Percentiles rank a stretch among this genome's conserved stretches.
Evolutionary conservation across 2,113 vertebrate genomes (phyloP).

Genomic region (Indri indri): DNA sequence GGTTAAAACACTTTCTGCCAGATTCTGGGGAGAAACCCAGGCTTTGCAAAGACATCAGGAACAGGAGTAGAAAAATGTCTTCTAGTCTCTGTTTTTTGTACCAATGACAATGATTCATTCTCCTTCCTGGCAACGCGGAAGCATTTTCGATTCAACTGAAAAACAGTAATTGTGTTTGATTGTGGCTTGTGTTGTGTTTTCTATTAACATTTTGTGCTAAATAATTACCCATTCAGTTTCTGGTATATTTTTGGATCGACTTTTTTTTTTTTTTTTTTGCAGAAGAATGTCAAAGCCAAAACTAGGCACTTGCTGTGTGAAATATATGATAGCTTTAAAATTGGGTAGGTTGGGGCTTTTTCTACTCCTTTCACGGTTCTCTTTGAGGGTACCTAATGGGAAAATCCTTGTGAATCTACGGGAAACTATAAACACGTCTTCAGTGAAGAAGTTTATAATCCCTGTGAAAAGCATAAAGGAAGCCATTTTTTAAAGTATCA

Average conservation of each 20-base stretch:
- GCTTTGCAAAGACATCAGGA: background rate
- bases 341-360: background rate
- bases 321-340: background rate
- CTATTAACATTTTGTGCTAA: constrained; percentile 35
- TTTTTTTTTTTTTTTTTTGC: background rate
- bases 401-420: background rate
- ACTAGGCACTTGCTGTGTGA: background rate
- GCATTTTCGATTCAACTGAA: constrained; percentile 33
- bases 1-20: background rate
- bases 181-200: constrained; percentile 44
- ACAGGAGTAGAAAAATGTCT: background rate
- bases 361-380: background rate
- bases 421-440: background rate
- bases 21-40: background rate
- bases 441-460: background rate
- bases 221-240: constrained; percentile 43
- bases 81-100: background rate
- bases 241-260: constrained; percentile 18
- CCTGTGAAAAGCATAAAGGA: constrained; percentile 8
- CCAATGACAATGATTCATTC: background rate
- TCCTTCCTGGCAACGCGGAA: constrained; percentile 27
- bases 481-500: background rate
- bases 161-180: constrained; percentile 34
- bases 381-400: background rate
- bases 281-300: constrained; percentile 34